A percentile compares a stretch with the other conserved stretches of the same genome.
Evolutionary conservation across 1,140 invertebrate genomes (phyloP).

Genomic region (Trigoniulus corallinus): DNA sequence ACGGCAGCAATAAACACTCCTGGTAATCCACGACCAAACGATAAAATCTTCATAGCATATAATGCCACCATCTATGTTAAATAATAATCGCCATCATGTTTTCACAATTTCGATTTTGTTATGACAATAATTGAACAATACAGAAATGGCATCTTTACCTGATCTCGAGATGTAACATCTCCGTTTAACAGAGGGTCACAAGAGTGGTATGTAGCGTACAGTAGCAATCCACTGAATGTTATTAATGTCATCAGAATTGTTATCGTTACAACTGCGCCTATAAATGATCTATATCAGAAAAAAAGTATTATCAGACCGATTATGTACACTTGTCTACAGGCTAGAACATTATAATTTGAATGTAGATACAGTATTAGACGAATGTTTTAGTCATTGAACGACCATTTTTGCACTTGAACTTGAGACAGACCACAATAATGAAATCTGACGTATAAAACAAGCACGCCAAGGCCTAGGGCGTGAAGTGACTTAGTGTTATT

Average conservation of each 20-base stretch:
- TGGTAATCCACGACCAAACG: neutral
- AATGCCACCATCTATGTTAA: neutral
- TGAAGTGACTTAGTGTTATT: too few relatives aligned
- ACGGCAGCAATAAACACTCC: neutral
- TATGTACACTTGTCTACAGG: too few relatives aligned
- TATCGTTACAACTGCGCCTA: neutral
- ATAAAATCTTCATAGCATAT: neutral
- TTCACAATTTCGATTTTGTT: too few relatives aligned
- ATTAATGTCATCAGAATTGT: neutral
- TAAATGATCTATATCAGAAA: neutral
- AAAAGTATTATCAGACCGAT: too few relatives aligned
- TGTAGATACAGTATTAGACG: too few relatives aligned
- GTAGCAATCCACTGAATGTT: neutral
- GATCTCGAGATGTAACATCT: neutral
- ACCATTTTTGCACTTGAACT: neutral
- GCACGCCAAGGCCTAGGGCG: too few relatives aligned
- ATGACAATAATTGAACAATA: too few relatives aligned
- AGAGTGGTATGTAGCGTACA: neutral
- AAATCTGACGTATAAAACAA: too few relatives aligned
- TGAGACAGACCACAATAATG: too few relatives aligned
- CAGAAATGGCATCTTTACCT: neutral
- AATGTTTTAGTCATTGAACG: neutral
- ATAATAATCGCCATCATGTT: too few relatives aligned
- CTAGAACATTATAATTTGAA: too few relatives aligned
- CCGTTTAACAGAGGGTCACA: neutral